Evolutionary conservation across 2,113 vertebrate genomes (phyloP).

Genomic region (Vulpes vulpes): DNA sequence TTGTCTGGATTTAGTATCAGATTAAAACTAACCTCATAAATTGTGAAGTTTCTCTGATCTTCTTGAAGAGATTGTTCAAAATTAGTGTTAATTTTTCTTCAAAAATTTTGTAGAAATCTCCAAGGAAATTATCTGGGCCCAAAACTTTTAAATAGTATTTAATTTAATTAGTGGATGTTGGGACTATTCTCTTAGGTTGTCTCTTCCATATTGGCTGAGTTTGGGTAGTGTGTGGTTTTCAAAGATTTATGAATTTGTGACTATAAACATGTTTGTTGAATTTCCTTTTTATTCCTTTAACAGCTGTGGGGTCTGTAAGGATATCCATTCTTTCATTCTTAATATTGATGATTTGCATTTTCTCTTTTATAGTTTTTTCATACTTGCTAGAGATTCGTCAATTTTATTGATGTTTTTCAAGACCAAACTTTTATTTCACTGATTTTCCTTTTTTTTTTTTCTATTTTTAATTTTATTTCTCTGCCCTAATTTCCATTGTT

Average conservation of each 20-base stretch:
- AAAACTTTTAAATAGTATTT: background rate
- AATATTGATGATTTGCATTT: background rate
- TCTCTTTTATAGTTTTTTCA: background rate
- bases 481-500: background rate
- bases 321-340: background rate
- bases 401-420: background rate
- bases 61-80: background rate
- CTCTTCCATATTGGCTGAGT: background rate
- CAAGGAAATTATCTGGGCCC: background rate
- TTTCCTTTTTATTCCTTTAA: constrained; percentile 2
- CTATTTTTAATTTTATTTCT: background rate
- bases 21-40: background rate
- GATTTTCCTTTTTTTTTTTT: background rate
- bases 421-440: background rate
- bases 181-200: background rate
- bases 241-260: background rate
- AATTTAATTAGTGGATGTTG: background rate
- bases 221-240: background rate
- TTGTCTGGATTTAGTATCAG: background rate
- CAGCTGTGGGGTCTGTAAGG: background rate
- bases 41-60: background rate
- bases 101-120: background rate
- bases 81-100: background rate
- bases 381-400: background rate
- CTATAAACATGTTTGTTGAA: background rate